These are phyloP conservation scores for Protobothrops mucrosquamatus DNA, from an alignment of 2,113 vertebrate genomes.

Conservation along the genomic window DNA sequence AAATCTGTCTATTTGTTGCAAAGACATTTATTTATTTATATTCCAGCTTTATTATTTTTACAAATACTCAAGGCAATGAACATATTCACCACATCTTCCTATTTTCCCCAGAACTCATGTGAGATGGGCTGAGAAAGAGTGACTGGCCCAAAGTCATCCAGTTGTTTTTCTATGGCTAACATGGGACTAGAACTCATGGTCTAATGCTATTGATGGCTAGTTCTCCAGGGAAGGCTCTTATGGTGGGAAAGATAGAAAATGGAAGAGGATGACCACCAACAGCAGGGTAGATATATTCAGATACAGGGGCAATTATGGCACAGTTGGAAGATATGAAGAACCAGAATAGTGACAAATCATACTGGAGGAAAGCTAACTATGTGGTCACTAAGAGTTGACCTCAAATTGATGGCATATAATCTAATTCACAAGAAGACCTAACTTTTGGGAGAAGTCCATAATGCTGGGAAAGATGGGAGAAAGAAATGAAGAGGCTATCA, in stretches of 20 bases:
- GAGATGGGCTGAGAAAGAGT: not conserved
- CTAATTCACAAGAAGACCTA: not conserved
- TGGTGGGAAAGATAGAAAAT: not conserved
- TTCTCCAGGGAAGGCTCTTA: not conserved
- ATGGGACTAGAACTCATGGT: not conserved
- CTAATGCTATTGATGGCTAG: not conserved
- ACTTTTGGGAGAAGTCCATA: not conserved
- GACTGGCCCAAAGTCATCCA: not conserved
- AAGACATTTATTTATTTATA: not conserved
- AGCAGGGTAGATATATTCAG: not conserved
- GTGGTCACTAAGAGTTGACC: not conserved
- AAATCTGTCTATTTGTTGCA: not conserved
- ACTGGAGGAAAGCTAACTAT: not conserved
- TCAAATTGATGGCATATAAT: not conserved
- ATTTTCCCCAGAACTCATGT: not conserved
- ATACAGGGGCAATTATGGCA: not conserved
- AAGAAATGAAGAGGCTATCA: not conserved
- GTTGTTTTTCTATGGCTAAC: not conserved
- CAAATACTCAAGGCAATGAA: not conserved
- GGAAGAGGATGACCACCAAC: not conserved
- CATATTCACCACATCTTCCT: not conserved
- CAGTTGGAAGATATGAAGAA: not conserved
- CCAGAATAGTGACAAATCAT: not conserved
- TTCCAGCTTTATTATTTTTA: not conserved
- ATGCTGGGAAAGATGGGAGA: not conserved